Evolutionary conservation across 2,888 invertebrate species (phyloP), one percentile per base, ranked within the genome.

Genomic region (Zootermopsis nevadensis): DNA sequence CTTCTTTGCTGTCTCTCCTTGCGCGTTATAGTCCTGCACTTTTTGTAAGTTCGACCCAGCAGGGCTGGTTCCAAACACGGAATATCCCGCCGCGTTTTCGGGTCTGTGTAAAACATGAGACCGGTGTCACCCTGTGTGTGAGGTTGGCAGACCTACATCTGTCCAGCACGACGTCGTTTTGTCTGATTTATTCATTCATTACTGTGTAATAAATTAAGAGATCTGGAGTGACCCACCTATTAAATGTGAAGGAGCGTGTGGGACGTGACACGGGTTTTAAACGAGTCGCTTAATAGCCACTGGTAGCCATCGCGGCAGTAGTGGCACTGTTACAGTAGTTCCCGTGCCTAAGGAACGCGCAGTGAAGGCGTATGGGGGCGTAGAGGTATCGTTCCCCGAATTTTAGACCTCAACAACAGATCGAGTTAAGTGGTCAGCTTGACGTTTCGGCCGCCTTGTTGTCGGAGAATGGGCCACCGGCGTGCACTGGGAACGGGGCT

Each of bases 101-200:
- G 48, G 12, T 48, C 15, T 48, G 48, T 60, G 27, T 27, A 60
- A 6, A 27, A 27, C 60, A 60, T 27, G 60, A n/a, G n/a, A 60
- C 27, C n/a, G n/a, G 27, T 27, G 60, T n/a, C 69, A 33, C 33
- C 69, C 33, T 69, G 69, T 69, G 27, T 4, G 48, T 27, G 76
- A 60, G 60, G 60, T 60, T 60, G 60, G n/a, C 27, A 60, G 60
- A 4, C 60, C n/a, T 76, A 10, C 77, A 55, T 55, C 48, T 77
- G 19, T 30, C 33, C 42, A 10, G n/a, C 53, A 55, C 33, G 53
- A 22, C 53, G 77, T 77, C 77, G 77, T 77, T 77, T 77, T 55
- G n/a, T 19, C 80, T 80, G 80, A 80, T 80, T 80, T 80, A 80
- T 80, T 38, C 67, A 67, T 66, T 80, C 80, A 80, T 80, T 81